Conservation (phyloP, 2,888 invertebrate species). For the Sycophila texana region DNA sequence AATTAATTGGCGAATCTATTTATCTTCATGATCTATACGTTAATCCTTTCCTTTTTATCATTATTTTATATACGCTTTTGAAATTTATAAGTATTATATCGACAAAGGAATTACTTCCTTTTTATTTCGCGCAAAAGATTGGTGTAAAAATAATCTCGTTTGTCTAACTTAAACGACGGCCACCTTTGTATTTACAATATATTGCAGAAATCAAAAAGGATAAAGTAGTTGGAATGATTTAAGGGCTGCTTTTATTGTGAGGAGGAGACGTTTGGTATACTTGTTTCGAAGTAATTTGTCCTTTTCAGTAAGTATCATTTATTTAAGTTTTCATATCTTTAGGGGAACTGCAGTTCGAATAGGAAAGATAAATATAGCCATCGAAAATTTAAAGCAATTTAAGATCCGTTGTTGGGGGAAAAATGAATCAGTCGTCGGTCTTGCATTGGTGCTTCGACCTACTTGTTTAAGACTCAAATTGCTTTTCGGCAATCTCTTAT, state of each 20-base stretch:
- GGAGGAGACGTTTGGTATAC: conserved; percentile 22
- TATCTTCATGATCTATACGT: conserved; percentile 16
- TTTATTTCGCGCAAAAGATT: not conserved
- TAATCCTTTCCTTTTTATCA: not conserved
- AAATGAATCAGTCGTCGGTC: conserved; percentile 49
- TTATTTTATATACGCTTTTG: no score
- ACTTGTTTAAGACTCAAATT: conserved; percentile 48
- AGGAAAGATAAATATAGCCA: conserved; percentile 41
- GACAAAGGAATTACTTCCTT: not conserved
- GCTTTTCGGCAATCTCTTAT: conserved; percentile 30
- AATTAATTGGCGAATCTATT: conserved; percentile 36
- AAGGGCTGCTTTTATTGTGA: conserved; percentile 5
- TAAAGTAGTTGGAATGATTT: conserved; percentile 13
- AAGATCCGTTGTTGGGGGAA: conserved; percentile 33
- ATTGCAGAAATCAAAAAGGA: not conserved
- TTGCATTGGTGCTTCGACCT: conserved; percentile 32
- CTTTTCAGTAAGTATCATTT: conserved; percentile 34
- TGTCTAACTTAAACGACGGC: conserved; percentile 17
- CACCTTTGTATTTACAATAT: conserved; percentile 4
- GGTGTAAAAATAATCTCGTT: not conserved
- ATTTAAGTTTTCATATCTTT: conserved; percentile 33
- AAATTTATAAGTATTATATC: no score
- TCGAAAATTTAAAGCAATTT: conserved; percentile 47
- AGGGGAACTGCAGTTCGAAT: conserved; percentile 8
- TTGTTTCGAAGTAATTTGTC: conserved; percentile 46